phyloP scores from a whole-genome alignment of 2,888 invertebrate genomes.

The Carterocephalus palaemon region DNA sequence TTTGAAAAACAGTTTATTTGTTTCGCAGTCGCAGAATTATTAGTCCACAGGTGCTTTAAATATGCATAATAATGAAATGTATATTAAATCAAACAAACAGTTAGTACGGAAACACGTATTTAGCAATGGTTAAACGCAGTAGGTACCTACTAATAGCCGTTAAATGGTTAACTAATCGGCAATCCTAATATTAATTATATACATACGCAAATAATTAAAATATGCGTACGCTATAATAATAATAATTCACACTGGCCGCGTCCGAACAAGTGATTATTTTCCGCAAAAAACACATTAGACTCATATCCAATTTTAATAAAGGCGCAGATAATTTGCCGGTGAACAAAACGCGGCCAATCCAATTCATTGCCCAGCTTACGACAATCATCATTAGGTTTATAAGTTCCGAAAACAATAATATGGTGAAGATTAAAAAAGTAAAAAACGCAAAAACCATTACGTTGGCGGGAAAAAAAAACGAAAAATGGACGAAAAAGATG shows the following conservation, averaged over 20 bases:
- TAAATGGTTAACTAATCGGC: too few relatives aligned
- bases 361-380: slow-evolving; percentile 55
- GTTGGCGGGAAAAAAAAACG: slow-evolving; percentile 37
- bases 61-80: too few relatives aligned
- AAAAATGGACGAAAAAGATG: slow-evolving; percentile 38
- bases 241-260: not conserved
- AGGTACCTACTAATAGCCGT: too few relatives aligned
- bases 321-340: slow-evolving; percentile 14
- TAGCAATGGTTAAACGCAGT: too few relatives aligned
- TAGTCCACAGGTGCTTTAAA: too few relatives aligned
- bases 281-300: slow-evolving; percentile 21
- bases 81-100: too few relatives aligned
- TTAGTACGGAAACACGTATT: too few relatives aligned
- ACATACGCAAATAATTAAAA: too few relatives aligned
- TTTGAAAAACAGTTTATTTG: too few relatives aligned
- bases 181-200: too few relatives aligned
- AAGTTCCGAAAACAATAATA: slow-evolving; percentile 57
- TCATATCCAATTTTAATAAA: slow-evolving; percentile 21
- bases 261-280: slow-evolving; percentile 13
- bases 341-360: slow-evolving; percentile 36
- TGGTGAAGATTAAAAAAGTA: slow-evolving; percentile 25
- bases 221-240: too few relatives aligned
- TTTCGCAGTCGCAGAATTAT: too few relatives aligned
- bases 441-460: slow-evolving; percentile 26
- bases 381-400: slow-evolving; percentile 55